Base-by-base conservation (phyloP, 1,140 invertebrate genomes). In the Neuroterus valhalla region DNA sequence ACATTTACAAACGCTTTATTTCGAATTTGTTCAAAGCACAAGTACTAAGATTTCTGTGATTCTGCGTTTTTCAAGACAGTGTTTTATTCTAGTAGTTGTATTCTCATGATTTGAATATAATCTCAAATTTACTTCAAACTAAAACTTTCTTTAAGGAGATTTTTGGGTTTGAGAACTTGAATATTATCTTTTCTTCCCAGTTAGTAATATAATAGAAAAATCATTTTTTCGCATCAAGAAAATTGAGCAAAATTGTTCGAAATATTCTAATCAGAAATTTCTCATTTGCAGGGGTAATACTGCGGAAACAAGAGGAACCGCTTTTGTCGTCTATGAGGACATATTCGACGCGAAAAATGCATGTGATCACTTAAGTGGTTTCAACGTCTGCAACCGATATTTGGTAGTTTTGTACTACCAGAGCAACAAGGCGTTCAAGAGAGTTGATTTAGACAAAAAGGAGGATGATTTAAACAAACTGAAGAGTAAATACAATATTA, bases 311-410 rank as follows among this genome's bases (percentile, higher is more conserved):
- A 94, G 97, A 91, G 98, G 98, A 52, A 99, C 98, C 69, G 98
- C 98, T 19, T 99, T 99, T 93, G 98, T 99, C 66, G 97, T 99
- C 1, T 99, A 99, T 91, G 98, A 99, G 92, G 99, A 99, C 87
- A 99, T 99, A 82, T 99, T 99, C 92, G 99, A 99, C 93, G 98
- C 98, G 0, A 99, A 99, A 91, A 99, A 99, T 92, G 98, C 98
- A 11, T 99, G 98, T 91, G 98, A 99, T 90, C 98, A 99, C 91
- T 91, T 99, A 48, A 98, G 97, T 74, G 98, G 98, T 31, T 99
- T 99, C 88, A 99, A 99, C 89, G 98, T 99, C 17, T 99, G 98
- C 88, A 99, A 99, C 88, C 92, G 98, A 82, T 99, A 99, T 89
- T 91, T 99, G 44, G 98, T 99, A 17, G 98, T 99, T 0, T 91